Conservation (phyloP, 1,140 invertebrate species). For the Trichoplusia ni region DNA sequence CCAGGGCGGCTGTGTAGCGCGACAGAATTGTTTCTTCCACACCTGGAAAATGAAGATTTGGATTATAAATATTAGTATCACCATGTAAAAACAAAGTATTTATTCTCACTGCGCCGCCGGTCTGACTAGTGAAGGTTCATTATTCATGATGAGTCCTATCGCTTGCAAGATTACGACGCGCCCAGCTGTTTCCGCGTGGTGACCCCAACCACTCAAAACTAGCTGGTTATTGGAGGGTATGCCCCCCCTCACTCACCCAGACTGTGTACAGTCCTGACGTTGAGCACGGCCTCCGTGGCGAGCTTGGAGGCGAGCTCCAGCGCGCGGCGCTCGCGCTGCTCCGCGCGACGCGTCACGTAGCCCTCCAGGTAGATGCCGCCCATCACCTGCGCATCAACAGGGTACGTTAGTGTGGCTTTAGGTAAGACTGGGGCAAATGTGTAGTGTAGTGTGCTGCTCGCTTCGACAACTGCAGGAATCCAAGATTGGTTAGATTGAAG, state of each 20-base stretch:
- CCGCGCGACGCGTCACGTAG: constrained; percentile 62
- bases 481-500: no score
- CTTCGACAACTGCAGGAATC: no score
- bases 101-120: neutral
- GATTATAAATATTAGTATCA: no score
- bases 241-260: constrained; percentile 85
- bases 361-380: constrained; percentile 75
- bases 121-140: no score
- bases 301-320: constrained; percentile 86
- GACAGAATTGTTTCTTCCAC: constrained; percentile 82
- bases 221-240: no score
- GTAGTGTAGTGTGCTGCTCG: no score
- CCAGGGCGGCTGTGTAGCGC: constrained; percentile 80
- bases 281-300: constrained; percentile 89
- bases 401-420: no score
- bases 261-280: constrained; percentile 90
- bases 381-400: constrained; percentile 68
- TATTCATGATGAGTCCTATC: constrained; percentile 31
- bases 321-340: constrained; percentile 82
- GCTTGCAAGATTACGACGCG: constrained; percentile 42
- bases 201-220: no score
- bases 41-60: constrained; percentile 41
- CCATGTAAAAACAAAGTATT: no score
- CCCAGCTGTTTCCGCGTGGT: no score
- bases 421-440: no score